Conservation (phyloP, 1,140 invertebrate species). For the Tetragonula clypearis region DNA sequence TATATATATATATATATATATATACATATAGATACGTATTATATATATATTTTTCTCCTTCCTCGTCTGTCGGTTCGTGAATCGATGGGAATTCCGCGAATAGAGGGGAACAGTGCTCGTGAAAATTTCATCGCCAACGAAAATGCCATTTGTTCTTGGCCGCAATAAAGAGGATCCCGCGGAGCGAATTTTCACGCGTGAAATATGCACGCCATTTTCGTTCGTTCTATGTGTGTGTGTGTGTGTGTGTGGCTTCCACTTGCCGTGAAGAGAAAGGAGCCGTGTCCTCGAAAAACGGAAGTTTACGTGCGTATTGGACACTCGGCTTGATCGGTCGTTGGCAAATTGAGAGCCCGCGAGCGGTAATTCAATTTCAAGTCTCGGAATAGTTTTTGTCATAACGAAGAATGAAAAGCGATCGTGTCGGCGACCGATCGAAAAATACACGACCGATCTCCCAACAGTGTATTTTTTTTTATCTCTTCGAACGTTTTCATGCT, state of each 20-base stretch:
- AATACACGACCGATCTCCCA: too few species aligned
- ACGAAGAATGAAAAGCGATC: too few species aligned
- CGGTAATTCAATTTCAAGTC: neutral
- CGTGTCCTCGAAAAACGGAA: neutral
- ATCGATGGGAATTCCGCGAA: neutral
- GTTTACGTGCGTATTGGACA: neutral
- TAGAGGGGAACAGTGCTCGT: neutral
- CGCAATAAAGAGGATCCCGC: constrained; percentile 14
- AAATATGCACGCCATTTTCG: constrained; percentile 4
- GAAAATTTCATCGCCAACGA: constrained; percentile 29
- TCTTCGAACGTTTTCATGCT: too few species aligned
- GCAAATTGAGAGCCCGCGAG: neutral
- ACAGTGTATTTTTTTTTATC: too few species aligned
- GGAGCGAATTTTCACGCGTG: constrained; percentile 2
- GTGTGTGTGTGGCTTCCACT: neutral
- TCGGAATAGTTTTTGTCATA: too few species aligned
- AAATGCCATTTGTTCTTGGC: constrained; percentile 23
- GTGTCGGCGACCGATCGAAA: too few species aligned
- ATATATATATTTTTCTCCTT: neutral
- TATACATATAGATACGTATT: too few species aligned
- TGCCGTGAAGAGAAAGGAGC: too few species aligned
- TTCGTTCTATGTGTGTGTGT: neutral
- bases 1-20: too few species aligned
- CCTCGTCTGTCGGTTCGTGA: neutral
- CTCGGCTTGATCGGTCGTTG: fast-evolving